Base-by-base conservation (phyloP, 2,888 invertebrate genomes). In the Phaedon cochleariae region DNA sequence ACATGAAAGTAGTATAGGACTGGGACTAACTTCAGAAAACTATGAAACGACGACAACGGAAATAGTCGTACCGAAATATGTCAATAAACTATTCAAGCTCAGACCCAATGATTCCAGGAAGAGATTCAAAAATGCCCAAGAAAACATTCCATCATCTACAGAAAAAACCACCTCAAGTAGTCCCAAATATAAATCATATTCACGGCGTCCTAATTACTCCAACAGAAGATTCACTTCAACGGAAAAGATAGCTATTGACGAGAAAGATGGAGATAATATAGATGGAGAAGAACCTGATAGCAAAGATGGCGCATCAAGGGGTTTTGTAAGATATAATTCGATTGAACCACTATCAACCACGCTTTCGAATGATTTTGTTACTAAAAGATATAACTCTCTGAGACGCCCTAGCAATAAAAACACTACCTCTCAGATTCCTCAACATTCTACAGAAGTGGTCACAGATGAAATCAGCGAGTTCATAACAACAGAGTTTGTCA, bases 241-340 rank as follows among this genome's bases (percentile, higher is more conserved):
- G 2, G 41, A 41, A 2, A 41, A 15, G 15, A 41, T 6, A 4
- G 15, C 41, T 1, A 12, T 15, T 15, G 54, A 26, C 17, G 60
- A 59, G 22, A 29, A 46, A 37, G 20, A 12, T 31, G 21, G 10
- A 15, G 68, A 70, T 49, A 65, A 59, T 52, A 59, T 34, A 41
- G 21, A 45, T 41, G 63, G 62, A 41, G 46, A 70, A 41, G 45
- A 62, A 52, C 17, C 45, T 21, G 18, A 49, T 1, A 49, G 21
- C 34, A 15, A 4, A 1, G 6, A 41, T 15, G 3, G 15, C 4
- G 2, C 15, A 41, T 4, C 41, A 41, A 41, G 4, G 15, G 15
- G 34, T 34, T 34, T 15, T 41, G 15, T 12, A n/a, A 41, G 9
- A 34, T 10, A 18, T 10, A 53, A 22, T 26, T 51, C 26, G n/a